These are phyloP conservation scores for Thalassophryne amazonica DNA, from an alignment of 2,797 vertebrate species.

Conservation along the genomic window DNA sequence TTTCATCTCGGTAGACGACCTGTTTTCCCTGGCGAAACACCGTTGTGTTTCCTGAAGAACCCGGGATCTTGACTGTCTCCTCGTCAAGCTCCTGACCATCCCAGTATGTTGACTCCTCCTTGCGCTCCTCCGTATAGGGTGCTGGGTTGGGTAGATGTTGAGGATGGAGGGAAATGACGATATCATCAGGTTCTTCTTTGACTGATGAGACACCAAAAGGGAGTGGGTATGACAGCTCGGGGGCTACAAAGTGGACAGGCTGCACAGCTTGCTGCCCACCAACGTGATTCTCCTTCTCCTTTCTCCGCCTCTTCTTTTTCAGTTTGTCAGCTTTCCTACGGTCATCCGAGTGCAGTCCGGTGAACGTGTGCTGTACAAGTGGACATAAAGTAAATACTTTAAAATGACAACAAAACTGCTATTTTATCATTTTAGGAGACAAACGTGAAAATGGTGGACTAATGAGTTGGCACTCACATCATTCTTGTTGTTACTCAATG, in stretches of 20 bases:
- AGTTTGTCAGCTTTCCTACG: conserved; percentile 88
- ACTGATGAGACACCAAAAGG: conserved; percentile 70
- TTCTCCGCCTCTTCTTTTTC: conserved; percentile 89
- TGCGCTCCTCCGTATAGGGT: conserved; percentile 71
- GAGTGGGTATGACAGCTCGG: conserved; percentile 27
- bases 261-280: conserved; percentile 52
- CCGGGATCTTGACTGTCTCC: conserved; percentile 65
- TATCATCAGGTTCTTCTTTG: conserved; percentile 84
- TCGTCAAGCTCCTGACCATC: conserved; percentile 69
- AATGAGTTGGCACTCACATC: conserved; percentile 43
- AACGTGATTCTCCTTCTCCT: conserved; percentile 77
- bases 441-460: background rate
- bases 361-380: conserved; percentile 64
- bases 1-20: conserved; percentile 95
- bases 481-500: conserved; percentile 67
- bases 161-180: conserved; percentile 67
- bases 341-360: conserved; percentile 82
- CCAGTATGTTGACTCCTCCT: conserved; percentile 66
- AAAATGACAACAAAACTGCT: background rate
- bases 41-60: conserved; percentile 81
- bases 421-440: background rate
- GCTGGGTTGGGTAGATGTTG: conserved; percentile 58
- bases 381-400: background rate
- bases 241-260: conserved; percentile 8
- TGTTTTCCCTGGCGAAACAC: conserved; percentile 96